Percentiles rank a stretch among this genome's conserved stretches.
Evolutionary conservation across 2,888 invertebrate species (phyloP).

Genomic region (Agapostemon virescens): DNA sequence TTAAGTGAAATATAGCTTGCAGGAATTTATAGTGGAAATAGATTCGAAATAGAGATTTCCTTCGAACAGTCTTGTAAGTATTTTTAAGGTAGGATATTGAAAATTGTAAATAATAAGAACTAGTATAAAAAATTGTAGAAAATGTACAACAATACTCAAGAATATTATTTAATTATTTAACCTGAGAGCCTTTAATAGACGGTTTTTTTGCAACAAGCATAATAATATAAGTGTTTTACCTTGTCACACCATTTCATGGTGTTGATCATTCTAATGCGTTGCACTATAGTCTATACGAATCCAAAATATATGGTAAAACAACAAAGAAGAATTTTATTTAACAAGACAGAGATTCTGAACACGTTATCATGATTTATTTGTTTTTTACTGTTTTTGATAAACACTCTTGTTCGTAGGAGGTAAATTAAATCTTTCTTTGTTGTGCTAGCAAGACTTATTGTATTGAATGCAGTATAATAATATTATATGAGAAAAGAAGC

Average conservation of each 20-base stretch:
- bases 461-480: not conserved
- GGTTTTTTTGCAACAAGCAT: not conserved
- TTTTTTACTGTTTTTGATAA: not conserved
- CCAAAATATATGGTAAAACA: not conserved
- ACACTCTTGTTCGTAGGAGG: not conserved
- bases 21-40: not conserved
- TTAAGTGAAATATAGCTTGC: not conserved
- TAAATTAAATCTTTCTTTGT: not conserved
- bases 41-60: not conserved
- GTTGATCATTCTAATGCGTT: not conserved
- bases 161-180: not conserved
- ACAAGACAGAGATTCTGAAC: not conserved
- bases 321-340: constrained; percentile 12
- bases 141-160: too few species aligned
- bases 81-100: not conserved
- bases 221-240: not conserved
- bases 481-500: not conserved
- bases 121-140: too few species aligned
- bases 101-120: not conserved
- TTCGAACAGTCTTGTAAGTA: not conserved
- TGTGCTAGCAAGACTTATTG: not conserved
- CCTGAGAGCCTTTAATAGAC: constrained; percentile 1
- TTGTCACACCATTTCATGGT: not conserved
- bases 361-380: too few species aligned
- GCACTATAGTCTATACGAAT: not conserved